phyloP scores from a whole-genome alignment of 2,797 vertebrate species.

The Ceryle rudis region DNA sequence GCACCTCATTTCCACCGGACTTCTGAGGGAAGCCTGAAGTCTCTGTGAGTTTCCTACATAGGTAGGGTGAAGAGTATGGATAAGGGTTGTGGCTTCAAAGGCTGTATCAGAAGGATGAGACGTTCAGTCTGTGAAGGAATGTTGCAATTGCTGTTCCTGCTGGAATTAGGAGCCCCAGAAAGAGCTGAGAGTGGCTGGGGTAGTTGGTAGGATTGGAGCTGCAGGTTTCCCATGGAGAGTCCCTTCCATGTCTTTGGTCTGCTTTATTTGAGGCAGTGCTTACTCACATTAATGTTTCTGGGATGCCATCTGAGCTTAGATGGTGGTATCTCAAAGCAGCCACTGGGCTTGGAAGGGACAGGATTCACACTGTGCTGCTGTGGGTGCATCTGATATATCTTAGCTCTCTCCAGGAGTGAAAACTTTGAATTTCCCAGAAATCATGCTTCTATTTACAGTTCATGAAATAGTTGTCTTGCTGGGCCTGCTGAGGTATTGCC shows the following conservation, averaged over 20 bases:
- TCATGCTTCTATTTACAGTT: not conserved
- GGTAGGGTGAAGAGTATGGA: not conserved
- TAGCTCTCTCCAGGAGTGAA: not conserved
- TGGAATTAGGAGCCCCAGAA: not conserved
- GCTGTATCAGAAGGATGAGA: not conserved
- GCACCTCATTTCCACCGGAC: not conserved
- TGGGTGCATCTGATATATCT: fast-evolving
- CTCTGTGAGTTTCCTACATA: not conserved
- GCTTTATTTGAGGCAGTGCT: not conserved
- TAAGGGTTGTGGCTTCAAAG: not conserved
- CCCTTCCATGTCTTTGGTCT: not conserved
- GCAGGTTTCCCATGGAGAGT: not conserved
- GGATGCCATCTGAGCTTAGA: not conserved
- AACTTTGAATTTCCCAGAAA: not conserved
- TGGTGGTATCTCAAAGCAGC: not conserved
- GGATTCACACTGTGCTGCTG: not conserved
- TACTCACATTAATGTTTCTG: not conserved
- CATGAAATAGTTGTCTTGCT: not conserved
- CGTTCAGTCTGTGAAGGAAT: not conserved
- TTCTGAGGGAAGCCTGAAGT: not conserved
- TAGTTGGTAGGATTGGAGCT: not conserved
- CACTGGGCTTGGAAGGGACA: not conserved
- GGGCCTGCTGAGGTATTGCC: not conserved
- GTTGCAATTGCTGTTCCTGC: not conserved
- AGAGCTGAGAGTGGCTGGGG: not conserved